Conservation (phyloP, 2,113 vertebrate species). For the Gasterosteus aculeatus region DNA sequence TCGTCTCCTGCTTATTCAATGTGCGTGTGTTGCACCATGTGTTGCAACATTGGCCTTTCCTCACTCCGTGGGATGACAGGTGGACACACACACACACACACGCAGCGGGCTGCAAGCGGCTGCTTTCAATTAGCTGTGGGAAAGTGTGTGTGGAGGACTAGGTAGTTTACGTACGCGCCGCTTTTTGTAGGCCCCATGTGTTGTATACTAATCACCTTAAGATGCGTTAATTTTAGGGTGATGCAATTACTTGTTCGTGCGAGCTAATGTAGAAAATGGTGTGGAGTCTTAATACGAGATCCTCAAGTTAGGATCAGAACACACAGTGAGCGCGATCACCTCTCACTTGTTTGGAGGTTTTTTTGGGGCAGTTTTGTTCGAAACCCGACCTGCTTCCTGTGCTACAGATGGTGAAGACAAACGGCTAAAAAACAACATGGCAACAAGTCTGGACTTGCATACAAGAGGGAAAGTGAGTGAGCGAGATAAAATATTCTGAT, state of each 20-base stretch:
- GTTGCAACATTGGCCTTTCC: slow-evolving; percentile 23
- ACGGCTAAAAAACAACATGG: not conserved
- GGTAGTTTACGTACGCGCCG: slow-evolving; percentile 5
- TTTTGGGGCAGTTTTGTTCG: not conserved
- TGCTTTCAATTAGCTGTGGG: slow-evolving; percentile 54
- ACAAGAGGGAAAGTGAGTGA: not conserved
- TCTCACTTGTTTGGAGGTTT: too few species aligned
- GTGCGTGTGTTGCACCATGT: slow-evolving; percentile 9
- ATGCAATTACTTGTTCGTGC: slow-evolving; percentile 8
- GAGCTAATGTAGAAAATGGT: slow-evolving; percentile 15
- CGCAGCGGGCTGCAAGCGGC: slow-evolving; percentile 28
- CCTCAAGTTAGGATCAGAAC: not conserved
- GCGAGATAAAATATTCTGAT: not conserved
- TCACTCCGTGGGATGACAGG: slow-evolving; percentile 45
- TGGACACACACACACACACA: slow-evolving; percentile 27
- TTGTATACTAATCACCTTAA: slow-evolving; percentile 21
- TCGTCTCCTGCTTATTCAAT: not conserved
- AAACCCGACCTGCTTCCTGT: not conserved
- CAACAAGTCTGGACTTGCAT: slow-evolving; percentile 31
- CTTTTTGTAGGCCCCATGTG: slow-evolving; percentile 12
- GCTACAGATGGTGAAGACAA: not conserved
- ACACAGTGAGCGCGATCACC: not conserved
- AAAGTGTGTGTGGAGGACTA: not conserved
- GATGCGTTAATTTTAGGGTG: slow-evolving; percentile 31
- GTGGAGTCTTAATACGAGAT: not conserved